A percentile compares a stretch with the other conserved stretches of the same genome.
Conservation (phyloP, 2,113 vertebrate genomes). For the Crypturellus undulatus region DNA sequence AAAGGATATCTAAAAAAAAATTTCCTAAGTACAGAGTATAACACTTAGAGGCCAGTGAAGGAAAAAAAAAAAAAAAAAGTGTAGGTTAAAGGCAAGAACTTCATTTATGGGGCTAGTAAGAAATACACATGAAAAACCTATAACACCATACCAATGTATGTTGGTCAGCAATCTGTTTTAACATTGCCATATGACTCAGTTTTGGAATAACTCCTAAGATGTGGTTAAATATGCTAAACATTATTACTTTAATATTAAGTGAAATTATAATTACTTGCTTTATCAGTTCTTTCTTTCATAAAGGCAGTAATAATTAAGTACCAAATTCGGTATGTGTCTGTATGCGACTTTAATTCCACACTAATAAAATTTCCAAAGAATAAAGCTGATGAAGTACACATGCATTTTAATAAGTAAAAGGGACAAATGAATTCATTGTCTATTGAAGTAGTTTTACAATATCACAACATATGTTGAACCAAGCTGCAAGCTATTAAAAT, state of each 20-base stretch:
- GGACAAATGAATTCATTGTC: constrained; percentile 63
- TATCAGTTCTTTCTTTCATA: constrained; percentile 2
- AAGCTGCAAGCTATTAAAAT: constrained; percentile 58
- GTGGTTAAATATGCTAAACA: neutral
- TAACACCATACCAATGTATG: neutral
- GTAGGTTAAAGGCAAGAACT: neutral
- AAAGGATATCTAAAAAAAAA: neutral
- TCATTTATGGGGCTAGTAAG: neutral
- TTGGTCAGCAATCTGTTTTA: neutral
- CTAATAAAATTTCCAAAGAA: constrained; percentile 31
- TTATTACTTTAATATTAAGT: constrained; percentile 24
- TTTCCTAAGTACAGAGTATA: neutral
- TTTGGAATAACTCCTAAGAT: constrained; percentile 4
- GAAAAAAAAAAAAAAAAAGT: neutral
- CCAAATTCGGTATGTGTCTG: neutral
- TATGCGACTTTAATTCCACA: constrained; percentile 2
- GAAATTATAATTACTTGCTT: neutral
- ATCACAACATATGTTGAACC: constrained; percentile 29
- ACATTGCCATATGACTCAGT: neutral
- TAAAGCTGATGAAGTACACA: constrained; percentile 53
- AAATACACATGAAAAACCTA: constrained; percentile 1
- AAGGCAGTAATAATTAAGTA: neutral
- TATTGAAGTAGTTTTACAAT: constrained; percentile 56
- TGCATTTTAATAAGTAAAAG: constrained; percentile 49
- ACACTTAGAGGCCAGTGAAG: neutral